Evolutionary conservation across 2,888 invertebrate species (phyloP).

Genomic region (Priocnemis perturbator): DNA sequence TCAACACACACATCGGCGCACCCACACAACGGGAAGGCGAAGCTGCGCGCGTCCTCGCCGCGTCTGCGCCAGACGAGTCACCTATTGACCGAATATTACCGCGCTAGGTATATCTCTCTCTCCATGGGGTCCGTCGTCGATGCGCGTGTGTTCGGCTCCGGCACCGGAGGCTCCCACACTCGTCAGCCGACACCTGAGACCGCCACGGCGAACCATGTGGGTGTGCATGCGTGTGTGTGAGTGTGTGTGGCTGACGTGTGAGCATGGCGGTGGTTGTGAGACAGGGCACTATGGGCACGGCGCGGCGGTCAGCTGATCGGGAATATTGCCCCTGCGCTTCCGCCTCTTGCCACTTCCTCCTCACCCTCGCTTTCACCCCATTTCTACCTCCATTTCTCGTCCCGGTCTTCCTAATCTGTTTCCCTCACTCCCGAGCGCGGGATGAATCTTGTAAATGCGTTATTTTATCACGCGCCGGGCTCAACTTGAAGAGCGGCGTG

Average conservation of each 20-base stretch:
- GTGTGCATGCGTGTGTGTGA: background rate
- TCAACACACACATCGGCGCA: constrained; percentile 7
- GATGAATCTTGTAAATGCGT: too few species aligned
- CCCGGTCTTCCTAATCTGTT: background rate
- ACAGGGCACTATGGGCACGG: too few species aligned
- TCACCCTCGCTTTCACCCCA: constrained; percentile 11
- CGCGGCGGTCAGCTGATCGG: constrained; percentile 36
- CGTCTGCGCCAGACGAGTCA: constrained; percentile 71
- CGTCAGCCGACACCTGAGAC: constrained; percentile 6
- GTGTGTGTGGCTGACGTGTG: too few species aligned
- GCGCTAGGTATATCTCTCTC: constrained; percentile 18
- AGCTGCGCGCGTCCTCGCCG: constrained; percentile 44
- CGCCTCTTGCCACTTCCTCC: background rate
- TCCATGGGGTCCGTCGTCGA: background rate
- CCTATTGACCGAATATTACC: constrained; percentile 72
- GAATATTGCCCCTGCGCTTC: constrained; percentile 24
- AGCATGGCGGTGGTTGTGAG: too few species aligned
- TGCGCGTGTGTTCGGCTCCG: constrained; percentile 7
- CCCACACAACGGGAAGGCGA: constrained; percentile 38
- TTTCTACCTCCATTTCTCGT: too few species aligned
- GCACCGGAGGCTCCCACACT: background rate
- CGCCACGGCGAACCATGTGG: background rate
- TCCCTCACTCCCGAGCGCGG: too few species aligned
- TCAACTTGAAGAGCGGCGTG: too few species aligned
- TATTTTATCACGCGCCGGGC: too few species aligned